These are phyloP conservation scores for Ceratoteleas bidentatus DNA, from an alignment of 1,140 invertebrate genomes.

Conservation along the genomic window DNA sequence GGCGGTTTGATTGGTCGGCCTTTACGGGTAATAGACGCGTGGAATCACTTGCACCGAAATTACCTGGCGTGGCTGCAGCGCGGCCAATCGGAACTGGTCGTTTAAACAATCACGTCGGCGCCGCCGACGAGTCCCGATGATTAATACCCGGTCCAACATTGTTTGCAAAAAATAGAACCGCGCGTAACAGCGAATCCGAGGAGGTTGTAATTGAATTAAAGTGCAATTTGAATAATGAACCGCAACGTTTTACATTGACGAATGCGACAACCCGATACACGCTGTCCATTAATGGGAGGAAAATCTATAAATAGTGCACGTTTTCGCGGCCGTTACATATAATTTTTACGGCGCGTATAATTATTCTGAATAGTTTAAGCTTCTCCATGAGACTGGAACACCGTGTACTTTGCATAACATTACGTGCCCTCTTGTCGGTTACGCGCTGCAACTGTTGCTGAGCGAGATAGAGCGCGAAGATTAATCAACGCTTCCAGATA, in stretches of 20 bases:
- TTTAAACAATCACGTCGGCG: constrained; percentile 19
- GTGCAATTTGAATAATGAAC: constrained; percentile 57
- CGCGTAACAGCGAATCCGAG: constrained; percentile 38
- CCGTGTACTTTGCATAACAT: constrained; percentile 71
- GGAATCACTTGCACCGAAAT: constrained; percentile 7
- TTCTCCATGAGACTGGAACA: constrained; percentile 70
- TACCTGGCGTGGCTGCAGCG: neutral
- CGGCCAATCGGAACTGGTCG: constrained; percentile 1
- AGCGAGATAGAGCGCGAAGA: constrained; percentile 69
- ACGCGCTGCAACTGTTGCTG: constrained; percentile 60
- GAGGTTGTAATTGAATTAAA: constrained; percentile 59
- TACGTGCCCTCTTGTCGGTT: constrained; percentile 63
- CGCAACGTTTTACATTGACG: constrained; percentile 46
- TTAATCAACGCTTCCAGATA: constrained; percentile 68
- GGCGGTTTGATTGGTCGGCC: neutral
- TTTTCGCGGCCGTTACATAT: constrained; percentile 54
- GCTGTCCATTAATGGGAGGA: constrained; percentile 63
- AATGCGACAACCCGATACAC: constrained; percentile 39
- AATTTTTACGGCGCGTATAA: constrained; percentile 63
- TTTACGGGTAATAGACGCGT: neutral
- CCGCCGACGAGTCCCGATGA: constrained; percentile 27
- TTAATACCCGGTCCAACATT: constrained; percentile 21
- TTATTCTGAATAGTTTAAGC: constrained; percentile 71
- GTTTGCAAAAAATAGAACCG: neutral
- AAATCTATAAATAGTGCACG: constrained; percentile 63